Evolutionary conservation across 2,888 invertebrate species (phyloP).

Genomic region (Amblyjoppa fuscipennis): DNA sequence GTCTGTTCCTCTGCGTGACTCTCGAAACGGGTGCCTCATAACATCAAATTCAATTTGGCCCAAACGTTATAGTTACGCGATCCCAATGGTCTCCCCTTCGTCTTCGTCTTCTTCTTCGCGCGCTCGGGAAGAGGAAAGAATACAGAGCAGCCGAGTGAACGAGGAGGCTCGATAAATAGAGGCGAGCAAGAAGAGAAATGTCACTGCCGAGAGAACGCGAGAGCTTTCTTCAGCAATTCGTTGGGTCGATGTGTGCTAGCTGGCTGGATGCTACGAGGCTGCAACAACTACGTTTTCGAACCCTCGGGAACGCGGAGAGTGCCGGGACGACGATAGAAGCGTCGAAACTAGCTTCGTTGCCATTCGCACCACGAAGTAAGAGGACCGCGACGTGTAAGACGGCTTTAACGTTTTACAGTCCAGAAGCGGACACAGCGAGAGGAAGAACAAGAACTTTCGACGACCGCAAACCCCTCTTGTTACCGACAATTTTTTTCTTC

Average conservation of each 20-base stretch:
- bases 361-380: slow-evolving; percentile 62
- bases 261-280: slow-evolving; percentile 2
- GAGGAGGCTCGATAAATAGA: slow-evolving; percentile 35
- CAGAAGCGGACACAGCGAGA: slow-evolving; percentile 63
- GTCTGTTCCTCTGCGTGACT: slow-evolving; percentile 9
- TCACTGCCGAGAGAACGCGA: slow-evolving; percentile 3
- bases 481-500: not conserved
- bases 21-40: not conserved
- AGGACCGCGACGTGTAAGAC: slow-evolving; percentile 29
- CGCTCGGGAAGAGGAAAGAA: slow-evolving; percentile 21
- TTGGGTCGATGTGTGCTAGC: not conserved
- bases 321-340: slow-evolving; percentile 42
- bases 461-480: slow-evolving; percentile 36
- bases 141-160: slow-evolving; percentile 26
- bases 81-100: not conserved
- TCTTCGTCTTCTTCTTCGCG: not conserved
- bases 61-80: not conserved
- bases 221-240: slow-evolving; percentile 10
- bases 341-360: slow-evolving; percentile 66
- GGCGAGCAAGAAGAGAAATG: slow-evolving; percentile 12
- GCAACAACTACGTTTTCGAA: slow-evolving; percentile 52
- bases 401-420: slow-evolving; percentile 59
- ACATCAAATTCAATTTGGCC: slow-evolving; percentile 54
- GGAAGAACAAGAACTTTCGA: slow-evolving; percentile 53
- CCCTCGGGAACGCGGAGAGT: slow-evolving; percentile 65